These are phyloP conservation scores for Xyrauchen texanus DNA, from an alignment of 2,113 vertebrate species.

Conservation along the genomic window DNA sequence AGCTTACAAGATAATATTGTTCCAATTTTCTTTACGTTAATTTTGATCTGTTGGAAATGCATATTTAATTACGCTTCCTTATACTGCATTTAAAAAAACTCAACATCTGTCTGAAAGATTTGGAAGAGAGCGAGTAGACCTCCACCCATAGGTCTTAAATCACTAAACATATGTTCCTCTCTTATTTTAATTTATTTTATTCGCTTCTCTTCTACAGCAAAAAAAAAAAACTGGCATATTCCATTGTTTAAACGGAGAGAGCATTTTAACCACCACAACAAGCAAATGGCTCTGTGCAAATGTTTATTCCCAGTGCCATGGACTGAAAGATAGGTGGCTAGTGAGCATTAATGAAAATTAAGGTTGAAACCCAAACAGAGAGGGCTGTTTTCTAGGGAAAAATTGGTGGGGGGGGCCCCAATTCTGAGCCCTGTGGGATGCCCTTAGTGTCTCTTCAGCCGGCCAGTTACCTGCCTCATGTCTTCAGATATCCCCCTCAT, in stretches of 20 bases:
- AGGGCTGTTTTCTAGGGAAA: constrained; percentile 22
- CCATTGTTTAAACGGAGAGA: not conserved
- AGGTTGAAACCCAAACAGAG: constrained; percentile 5
- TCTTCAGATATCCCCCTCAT: constrained; percentile 25
- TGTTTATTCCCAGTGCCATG: constrained; percentile 13
- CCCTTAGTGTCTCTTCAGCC: constrained; percentile 30
- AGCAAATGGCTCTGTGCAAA: not conserved
- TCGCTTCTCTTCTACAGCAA: not conserved
- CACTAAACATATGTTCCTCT: constrained; percentile 38
- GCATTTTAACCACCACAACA: too few relatives aligned
- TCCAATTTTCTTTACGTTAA: too few relatives aligned
- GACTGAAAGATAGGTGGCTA: not conserved
- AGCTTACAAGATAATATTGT: too few relatives aligned
- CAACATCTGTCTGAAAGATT: not conserved
- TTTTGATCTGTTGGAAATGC: too few relatives aligned
- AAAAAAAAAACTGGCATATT: not conserved
- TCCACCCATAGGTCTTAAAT: constrained; percentile 16
- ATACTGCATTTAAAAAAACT: too few relatives aligned
- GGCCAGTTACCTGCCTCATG: constrained; percentile 10
- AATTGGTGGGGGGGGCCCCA: not conserved
- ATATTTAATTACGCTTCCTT: too few relatives aligned
- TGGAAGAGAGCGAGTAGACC: not conserved
- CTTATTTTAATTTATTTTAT: too few relatives aligned
- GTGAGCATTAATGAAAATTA: constrained; percentile 18
- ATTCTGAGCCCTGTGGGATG: constrained; percentile 20